Base-by-base conservation (phyloP, 2,888 invertebrate species). In the Tinea pellionella region DNA sequence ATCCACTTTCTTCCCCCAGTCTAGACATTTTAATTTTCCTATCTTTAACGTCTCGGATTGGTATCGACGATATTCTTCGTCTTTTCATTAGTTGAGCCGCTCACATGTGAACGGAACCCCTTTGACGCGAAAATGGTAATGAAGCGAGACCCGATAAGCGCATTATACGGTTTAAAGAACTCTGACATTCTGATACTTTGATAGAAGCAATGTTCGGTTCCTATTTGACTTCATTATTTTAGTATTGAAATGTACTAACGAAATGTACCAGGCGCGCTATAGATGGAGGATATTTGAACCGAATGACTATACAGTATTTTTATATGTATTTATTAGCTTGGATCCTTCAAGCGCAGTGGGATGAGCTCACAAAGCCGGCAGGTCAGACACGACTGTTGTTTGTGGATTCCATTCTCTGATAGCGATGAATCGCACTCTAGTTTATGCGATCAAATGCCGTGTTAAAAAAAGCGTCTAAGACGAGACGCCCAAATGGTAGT, bases 11-110 rank as follows among this genome's bases (percentile, higher is more conserved):
- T 57, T 69, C 68, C 69, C 61, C 59, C 59, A 71, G 85, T 86
- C 86, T 86, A 87, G 86, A 87, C 86, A 75, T 85, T 85, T 86
- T 86, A 84, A 85, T 86, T 86, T 85, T 85, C 83, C 82, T 83
- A 83, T 84, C 81, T 74, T 42, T 32, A 37, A 53, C 72, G 73
- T 75, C 75, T 73, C 69, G 30, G 32, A 13, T 55, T 69, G 73
- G 69, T 72, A 75, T 80, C 78, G 77, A 70, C 75, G 77, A 80
- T 16, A 32, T 29, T 57, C 15, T 19, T 77, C 69, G 74, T 75
- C 80, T 79, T 79, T 83, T 85, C 81, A 84, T 82, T 80, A 83
- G 75, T 70, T 67, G 63, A 19, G 57, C 68, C 65, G 71, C 76
- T 47, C 78, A 82, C 81, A 78, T 85, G 79, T 71, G 72, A 69